Evolutionary conservation across 1,140 invertebrate species (phyloP).

Genomic region (Drosophila ohnishii): DNA sequence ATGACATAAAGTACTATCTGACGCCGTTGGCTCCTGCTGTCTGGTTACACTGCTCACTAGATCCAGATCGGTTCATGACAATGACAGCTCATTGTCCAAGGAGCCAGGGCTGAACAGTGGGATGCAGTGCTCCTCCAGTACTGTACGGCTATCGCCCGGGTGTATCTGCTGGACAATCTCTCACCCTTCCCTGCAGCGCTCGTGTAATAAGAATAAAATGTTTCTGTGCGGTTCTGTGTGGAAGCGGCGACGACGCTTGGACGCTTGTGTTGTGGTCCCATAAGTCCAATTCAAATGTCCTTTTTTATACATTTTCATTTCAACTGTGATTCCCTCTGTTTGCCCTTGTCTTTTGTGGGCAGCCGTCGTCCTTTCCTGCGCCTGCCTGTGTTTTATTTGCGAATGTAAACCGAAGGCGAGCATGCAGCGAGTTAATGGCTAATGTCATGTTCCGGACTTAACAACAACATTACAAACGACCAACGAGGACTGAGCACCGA

Average conservation of each 20-base stretch:
- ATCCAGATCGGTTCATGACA: slow-evolving; percentile 63
- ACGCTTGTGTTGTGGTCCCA: slow-evolving; percentile 74
- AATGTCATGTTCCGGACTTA: slow-evolving; percentile 82
- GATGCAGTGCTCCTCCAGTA: slow-evolving; percentile 37
- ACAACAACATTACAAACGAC: slow-evolving; percentile 79
- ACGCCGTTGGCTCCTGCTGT: slow-evolving; percentile 10
- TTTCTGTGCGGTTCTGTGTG: slow-evolving; percentile 46
- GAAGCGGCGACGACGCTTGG: slow-evolving; percentile 17
- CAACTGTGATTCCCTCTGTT: slow-evolving; percentile 74
- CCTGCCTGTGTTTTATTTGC: slow-evolving; percentile 78
- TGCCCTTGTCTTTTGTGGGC: slow-evolving; percentile 42
- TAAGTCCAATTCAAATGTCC: slow-evolving; percentile 82
- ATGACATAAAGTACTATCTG: slow-evolving; percentile 3
- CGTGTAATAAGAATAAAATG: slow-evolving; percentile 79
- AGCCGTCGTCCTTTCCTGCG: slow-evolving; percentile 19
- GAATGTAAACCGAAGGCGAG: slow-evolving; percentile 77
- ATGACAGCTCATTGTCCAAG: slow-evolving; percentile 61
- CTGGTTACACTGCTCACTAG: slow-evolving; percentile 28
- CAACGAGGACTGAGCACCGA: slow-evolving; percentile 32
- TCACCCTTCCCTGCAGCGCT: slow-evolving; percentile 33
- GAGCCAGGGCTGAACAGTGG: slow-evolving; percentile 51
- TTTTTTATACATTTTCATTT: slow-evolving; percentile 82
- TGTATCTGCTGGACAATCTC: slow-evolving; percentile 46
- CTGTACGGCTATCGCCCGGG: not conserved
- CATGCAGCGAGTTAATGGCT: slow-evolving; percentile 81